Base-by-base conservation (phyloP, 2,888 invertebrate genomes). In the Thera obeliscata region DNA sequence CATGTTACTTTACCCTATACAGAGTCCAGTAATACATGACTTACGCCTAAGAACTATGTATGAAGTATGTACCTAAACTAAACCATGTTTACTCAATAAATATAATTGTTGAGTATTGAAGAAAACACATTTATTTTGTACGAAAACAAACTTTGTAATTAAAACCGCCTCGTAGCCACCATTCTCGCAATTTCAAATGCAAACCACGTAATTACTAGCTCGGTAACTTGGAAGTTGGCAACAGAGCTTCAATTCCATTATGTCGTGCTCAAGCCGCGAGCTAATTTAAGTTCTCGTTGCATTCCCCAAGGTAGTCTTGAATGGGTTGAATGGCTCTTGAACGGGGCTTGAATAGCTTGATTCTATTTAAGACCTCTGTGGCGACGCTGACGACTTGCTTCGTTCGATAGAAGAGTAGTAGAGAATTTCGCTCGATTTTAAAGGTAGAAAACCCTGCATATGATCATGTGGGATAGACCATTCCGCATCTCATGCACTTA, bases 181-280 rank as follows among this genome's bases (percentile, higher is more conserved):
- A 50, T 38, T 59, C 50, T 33, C 50, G 12, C 61, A 61, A 52
- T 55, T 35, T 22, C 48, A 9, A 63, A 46, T 41, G 43, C 36
- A 60, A 57, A 68, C 68, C 68, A 58, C 57, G 61, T 68, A 57
- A 68, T 68, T 68, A 68, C 48, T 33, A 55, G 52, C 55, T 49
- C 55, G 38, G 57, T 49, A 56, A 59, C 33, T 52, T 52, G 43
- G 43, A 46, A 46, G 43, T 59, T 55, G 49, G 8, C 11, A 63
- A 49, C 60, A 59, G 38, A 59, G 57, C 46, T 64, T 64, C 61
- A 61, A 68, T 61, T 61, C 63, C 64, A 64, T 56, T 67, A 57
- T 56, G 61, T 52, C 48, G 12, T 61, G 41, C 50, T 9, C 35
- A 54, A 61, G 52, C 48, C 58, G 52, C 46, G 55, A 68, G 61